Percentiles rank a stretch among this genome's conserved stretches.
These are phyloP conservation scores for Anguilla rostrata DNA, from an alignment of 2,113 vertebrate genomes.

Conservation along the genomic window DNA sequence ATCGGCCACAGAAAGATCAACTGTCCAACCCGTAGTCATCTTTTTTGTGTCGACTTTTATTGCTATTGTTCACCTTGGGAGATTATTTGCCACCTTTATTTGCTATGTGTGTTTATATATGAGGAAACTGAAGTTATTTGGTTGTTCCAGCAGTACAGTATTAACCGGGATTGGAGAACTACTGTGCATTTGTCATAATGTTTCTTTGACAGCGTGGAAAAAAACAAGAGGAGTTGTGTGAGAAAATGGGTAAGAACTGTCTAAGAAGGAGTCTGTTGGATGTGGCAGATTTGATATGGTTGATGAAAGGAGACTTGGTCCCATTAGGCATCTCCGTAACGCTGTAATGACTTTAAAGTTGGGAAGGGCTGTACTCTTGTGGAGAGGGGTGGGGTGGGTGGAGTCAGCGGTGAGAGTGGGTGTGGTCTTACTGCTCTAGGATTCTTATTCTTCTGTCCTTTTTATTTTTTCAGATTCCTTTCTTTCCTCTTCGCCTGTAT, in stretches of 20 bases:
- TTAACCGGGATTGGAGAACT: background rate
- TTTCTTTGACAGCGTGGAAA: background rate
- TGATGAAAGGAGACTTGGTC: background rate
- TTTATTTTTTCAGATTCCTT: slow-evolving; percentile 92
- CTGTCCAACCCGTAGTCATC: no score
- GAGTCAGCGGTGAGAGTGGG: slow-evolving; percentile 27
- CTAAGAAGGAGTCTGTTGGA: background rate
- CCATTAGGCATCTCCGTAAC: background rate
- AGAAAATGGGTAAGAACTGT: background rate
- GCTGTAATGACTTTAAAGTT: slow-evolving; percentile 28
- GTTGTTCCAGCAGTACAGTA: background rate
- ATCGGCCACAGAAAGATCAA: no score
- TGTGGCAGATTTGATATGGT: background rate
- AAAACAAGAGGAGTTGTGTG: background rate
- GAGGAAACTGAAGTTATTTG: background rate
- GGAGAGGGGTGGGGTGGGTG: slow-evolving; percentile 30
- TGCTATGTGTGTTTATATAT: background rate
- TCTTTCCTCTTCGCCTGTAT: slow-evolving; percentile 91
- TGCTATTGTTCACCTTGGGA: background rate
- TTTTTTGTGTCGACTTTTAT: no score
- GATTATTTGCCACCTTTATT: background rate
- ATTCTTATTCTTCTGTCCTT: slow-evolving; percentile 77
- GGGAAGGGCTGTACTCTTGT: slow-evolving; percentile 17
- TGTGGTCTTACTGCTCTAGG: slow-evolving; percentile 47
- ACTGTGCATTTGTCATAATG: background rate